A percentile compares a stretch with the other conserved stretches of the same genome.
Evolutionary conservation across 1,140 invertebrate genomes (phyloP).

Genomic region (Tetramorium alpestre): DNA sequence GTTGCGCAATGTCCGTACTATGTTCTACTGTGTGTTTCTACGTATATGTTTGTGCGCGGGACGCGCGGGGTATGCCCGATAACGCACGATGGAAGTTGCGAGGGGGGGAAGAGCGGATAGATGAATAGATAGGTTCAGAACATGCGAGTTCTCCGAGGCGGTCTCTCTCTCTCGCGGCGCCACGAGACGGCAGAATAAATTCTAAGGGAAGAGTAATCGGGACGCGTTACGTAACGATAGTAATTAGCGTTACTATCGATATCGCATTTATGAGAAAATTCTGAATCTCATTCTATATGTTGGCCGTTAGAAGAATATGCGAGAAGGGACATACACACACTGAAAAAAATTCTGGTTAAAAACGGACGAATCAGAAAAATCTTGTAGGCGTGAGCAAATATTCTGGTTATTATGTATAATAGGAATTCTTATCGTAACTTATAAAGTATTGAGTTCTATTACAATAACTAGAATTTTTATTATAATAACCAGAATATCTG

Average conservation of each 20-base stretch:
- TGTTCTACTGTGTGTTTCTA: constrained; percentile 20
- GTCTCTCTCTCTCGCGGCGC: background rate
- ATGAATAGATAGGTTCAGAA: constrained; percentile 39
- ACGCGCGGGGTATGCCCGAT: constrained; percentile 43
- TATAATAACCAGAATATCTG: too few relatives aligned
- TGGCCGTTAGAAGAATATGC: too few relatives aligned
- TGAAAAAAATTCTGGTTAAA: too few relatives aligned
- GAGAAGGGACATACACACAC: background rate
- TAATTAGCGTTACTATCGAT: background rate
- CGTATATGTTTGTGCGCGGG: background rate
- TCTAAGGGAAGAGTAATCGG: constrained; percentile 7
- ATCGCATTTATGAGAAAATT: background rate
- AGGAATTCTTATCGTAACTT: too few relatives aligned
- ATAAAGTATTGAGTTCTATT: too few relatives aligned
- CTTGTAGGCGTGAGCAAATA: too few relatives aligned
- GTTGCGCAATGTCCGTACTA: constrained; percentile 75
- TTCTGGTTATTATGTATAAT: too few relatives aligned
- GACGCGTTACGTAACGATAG: constrained; percentile 4
- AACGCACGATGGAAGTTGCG: constrained; percentile 62
- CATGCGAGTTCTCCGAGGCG: background rate
- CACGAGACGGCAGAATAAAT: background rate
- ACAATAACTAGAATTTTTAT: too few relatives aligned
- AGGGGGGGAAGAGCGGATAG: constrained; percentile 49
- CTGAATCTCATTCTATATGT: background rate
- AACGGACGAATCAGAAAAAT: too few relatives aligned